Evolutionary conservation across 1,140 invertebrate genomes (phyloP), one percentile per base, ranked within the genome.

Genomic region (Drosophila tristis): DNA sequence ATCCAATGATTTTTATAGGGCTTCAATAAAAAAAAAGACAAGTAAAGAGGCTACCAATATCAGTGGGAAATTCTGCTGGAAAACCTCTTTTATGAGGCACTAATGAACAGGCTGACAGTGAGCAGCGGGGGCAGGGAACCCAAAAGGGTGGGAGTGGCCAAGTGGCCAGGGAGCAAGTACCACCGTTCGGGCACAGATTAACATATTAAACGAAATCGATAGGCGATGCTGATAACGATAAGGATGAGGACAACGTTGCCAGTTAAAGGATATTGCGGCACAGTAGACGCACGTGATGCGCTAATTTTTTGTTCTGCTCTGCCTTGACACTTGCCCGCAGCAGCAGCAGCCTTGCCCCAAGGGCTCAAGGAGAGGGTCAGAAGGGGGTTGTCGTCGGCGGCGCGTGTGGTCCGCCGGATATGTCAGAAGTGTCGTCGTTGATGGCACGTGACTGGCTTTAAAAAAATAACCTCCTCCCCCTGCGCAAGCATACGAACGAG

Each of bases 181-280:
- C 50, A 1, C 35, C 4, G 11, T 13, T 55, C 61, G 61, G 49
- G 63, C 75, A 67, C 64, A 82, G 82, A 89, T 87, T 87, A 87
- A 87, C 82, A 84, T 87, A 87, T 87, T 89, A 89, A 90, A 89
- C 80, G 84, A 90, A 89, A 90, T 89, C 85, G 85, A 90, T 82
- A 73, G 67, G 49, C 57, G 56, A 90, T 82, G 73, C 63, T 56
- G 78, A 39, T 11, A 13, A 2, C 11, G 35, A 73, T 76, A 54
- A 53, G 60, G 56, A 65, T 54, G 75, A 60, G 74, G 50, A 62
- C 61, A 63, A 44, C 20, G 63, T 54, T 53, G 73, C 58, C 78
- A 68, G 78, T 68, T 87, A 64, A 50, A 79, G 84, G 78, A 89
- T 82, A 79, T 89, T 80, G 84, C 57, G 80, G 72, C 79, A 67